Evolutionary conservation across 2,888 invertebrate genomes (phyloP), one percentile per base, ranked within the genome.

Genomic region (Miltochrista miniata): DNA sequence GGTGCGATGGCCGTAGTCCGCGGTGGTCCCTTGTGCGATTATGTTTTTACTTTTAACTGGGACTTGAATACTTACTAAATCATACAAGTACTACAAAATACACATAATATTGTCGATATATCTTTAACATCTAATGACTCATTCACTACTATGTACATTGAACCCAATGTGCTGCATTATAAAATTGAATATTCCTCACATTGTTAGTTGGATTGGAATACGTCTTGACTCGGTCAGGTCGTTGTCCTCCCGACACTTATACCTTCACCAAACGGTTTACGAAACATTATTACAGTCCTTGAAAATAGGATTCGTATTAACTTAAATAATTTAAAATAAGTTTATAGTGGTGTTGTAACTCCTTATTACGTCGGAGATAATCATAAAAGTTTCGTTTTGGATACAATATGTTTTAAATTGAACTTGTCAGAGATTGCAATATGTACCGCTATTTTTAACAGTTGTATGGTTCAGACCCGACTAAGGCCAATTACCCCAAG

Each of bases 1-100:
- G 90, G 90, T 90, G 85, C 81, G 79, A 73, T 79, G 87, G 80
- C 79, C 88, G 83, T 81, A 83, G 85, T 83, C 82, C 83, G 80
- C 79, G 87, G 83, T 81, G 83, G 85, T 83, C 82, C 83, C 73
- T 81, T 73, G 73, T 70, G 66, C 75, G 64, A 66, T 65, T 40
- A 44, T 41, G 46, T 46, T 61, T 61, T 53, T 51, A 47, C 49
- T 14, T 53, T 39, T 41, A 14, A 31, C 35, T 37, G 31, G 18
- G 35, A 24, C 18, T 24, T n/a, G 24, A 46, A 51, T 58, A 46
- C 51, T 57, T 53, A 55, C 53, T 54, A 41, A 51, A 62, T 55
- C 59, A 48, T 49, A 42, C 50, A 60, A 54, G 55, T 59, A 55
- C 59, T 54, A 64, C 57, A 45, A 62, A 63, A 56, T 64, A 70